Evolutionary conservation across 2,797 vertebrate genomes (phyloP), one percentile per base, ranked within the genome.

Genomic region (Rhyacichthys aspro): DNA sequence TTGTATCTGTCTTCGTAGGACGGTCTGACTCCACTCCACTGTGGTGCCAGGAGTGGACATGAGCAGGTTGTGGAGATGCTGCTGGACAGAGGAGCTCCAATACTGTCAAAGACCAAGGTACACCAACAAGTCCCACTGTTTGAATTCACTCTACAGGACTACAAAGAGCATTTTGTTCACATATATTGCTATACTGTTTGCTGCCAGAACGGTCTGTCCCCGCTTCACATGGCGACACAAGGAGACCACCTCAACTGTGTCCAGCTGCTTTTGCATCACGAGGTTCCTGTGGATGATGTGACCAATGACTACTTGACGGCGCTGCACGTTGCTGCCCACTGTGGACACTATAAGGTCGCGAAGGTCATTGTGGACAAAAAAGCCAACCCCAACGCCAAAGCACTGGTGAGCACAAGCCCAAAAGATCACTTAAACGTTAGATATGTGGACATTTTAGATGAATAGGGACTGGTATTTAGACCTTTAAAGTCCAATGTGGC

Each of bases 91-190:
- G 95, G 96, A 74, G 97, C 97, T 38, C 97, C 97, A 39, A 94
- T 98, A 87, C 93, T 99, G 73, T 98, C 97, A 55, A 99, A 99
- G 91, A 99, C 97, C 67, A 99, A 99, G 95, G 97, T 99, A 95
- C 75, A 56, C 67, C 67, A 2, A 59, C 1, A 8, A 66, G 66
- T 55, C 73, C 23, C 55, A 8, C 32, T 67, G 47, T 62, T 54
- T 44, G 43, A 55, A 17, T 33, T 17, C 43, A 15, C 28, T 53
- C 34, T 61, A 12, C 45, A 28, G 3, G 23, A 28, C 23, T 28
- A 5, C 23, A 28, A 28, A 28, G 7, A 6, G 23, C 23, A 28
- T 28, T 28, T 28, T 28, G 23, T 5, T 28, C 23, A 28, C 7
- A 28, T 28, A 28, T 28, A 28, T 28, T 28, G 23, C 23, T 28